phyloP scores from a whole-genome alignment of 2,888 invertebrate species.

The Meteorus cinctellus region DNA sequence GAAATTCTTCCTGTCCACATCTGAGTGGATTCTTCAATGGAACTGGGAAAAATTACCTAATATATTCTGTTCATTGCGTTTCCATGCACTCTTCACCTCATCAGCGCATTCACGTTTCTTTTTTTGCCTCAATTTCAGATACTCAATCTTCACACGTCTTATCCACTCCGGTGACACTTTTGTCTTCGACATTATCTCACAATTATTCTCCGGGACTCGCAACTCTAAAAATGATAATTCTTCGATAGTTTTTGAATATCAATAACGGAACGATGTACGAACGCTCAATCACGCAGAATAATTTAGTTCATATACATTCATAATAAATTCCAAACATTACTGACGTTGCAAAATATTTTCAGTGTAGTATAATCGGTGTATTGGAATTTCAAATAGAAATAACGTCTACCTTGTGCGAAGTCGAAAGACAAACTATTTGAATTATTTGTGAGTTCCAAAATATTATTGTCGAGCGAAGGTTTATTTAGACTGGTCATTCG shows the following conservation, averaged over 20 bases:
- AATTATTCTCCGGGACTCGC: neutral
- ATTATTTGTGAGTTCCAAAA: neutral
- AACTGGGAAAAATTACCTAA: constrained; percentile 71
- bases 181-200: constrained; percentile 76
- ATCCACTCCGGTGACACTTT: constrained; percentile 90
- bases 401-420: neutral
- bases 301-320: neutral
- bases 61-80: constrained; percentile 84
- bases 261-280: neutral
- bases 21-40: too few species aligned
- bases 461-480: neutral
- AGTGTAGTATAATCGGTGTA: neutral
- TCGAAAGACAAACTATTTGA: neutral
- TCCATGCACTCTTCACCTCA: constrained; percentile 93
- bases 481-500: neutral
- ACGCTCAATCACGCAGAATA: neutral
- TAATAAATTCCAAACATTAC: neutral
- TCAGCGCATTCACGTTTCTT: constrained; percentile 93
- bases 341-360: neutral
- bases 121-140: constrained; percentile 88
- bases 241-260: too few species aligned
- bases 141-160: constrained; percentile 91
- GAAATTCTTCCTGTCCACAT: neutral
- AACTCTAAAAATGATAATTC: too few species aligned
- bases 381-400: neutral